Evolutionary conservation across 2,113 vertebrate species (phyloP).

Genomic region (Actenoides lindsayi): DNA sequence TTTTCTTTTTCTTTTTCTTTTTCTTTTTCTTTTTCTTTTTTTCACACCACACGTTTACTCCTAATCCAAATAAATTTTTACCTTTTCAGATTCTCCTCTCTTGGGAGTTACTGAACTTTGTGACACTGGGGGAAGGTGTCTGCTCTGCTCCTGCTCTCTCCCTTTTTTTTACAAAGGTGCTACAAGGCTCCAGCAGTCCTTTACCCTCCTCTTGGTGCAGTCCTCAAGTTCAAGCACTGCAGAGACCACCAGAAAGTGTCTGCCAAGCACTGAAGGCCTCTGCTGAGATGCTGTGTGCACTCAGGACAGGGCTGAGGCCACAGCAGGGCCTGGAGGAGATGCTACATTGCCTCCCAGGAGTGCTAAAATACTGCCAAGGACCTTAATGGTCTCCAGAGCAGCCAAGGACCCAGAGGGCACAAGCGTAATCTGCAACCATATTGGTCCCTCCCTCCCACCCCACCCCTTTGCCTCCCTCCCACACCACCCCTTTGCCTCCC

Average conservation of each 20-base stretch:
- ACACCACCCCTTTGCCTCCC: fast-evolving
- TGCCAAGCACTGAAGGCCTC: neutral
- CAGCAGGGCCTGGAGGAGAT: neutral
- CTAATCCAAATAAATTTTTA: constrained; percentile 18
- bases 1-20: neutral
- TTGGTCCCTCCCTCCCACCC: neutral
- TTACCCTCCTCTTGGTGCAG: neutral
- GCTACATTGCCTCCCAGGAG: neutral
- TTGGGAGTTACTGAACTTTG: neutral
- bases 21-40: neutral
- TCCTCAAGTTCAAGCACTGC: neutral
- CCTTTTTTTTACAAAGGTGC: neutral
- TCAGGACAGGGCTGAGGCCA: neutral
- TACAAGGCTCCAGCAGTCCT: neutral
- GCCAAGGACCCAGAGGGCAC: neutral
- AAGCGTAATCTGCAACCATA: fast-evolving
- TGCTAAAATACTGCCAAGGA: neutral
- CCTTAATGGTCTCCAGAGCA: neutral
- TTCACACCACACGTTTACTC: neutral
- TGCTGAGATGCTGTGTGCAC: neutral
- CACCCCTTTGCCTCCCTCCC: neutral
- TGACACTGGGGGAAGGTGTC: neutral
- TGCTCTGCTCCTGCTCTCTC: neutral
- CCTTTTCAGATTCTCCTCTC: neutral
- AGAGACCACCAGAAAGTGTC: neutral